Base-by-base conservation (phyloP, 2,113 vertebrate genomes). In the Corvus moneduloides region DNA sequence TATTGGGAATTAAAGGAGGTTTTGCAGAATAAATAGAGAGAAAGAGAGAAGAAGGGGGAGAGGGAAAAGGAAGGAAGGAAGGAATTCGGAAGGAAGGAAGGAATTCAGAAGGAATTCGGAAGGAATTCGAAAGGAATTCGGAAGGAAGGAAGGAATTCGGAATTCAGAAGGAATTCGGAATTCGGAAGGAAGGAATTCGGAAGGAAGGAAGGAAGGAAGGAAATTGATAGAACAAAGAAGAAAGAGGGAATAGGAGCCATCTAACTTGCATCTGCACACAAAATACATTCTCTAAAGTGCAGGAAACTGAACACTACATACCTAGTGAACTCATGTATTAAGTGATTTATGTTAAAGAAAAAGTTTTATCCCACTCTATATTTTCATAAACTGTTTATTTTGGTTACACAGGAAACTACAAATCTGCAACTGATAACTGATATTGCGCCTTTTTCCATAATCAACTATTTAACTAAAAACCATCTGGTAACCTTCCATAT, bases 401-500 rank as follows among this genome's bases (percentile, higher is more conserved):
- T 76, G 14, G 24, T 89, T 92, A 81, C 84, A 49, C 59, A 52
- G 41, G 49, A 83, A 84, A 52, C 27, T 46, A 75, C 49, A 88
- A 92, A 87, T 68, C 39, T 71, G 51, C 39, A 86, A 61, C 14
- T 82, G 74, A 52, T 89, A 91, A 52, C 14, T 75, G 84, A 77
- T 59, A 44, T 35, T 79, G 2, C 6, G 74, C 83, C 18, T n/a
- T 87, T 74, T 63, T 28, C 49, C 24, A 63, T 67, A 81, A 89
- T 87, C 59, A 93, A 58, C 72, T 67, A 48, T 91, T 80, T 94
- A 95, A 68, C 73, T 66, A 90, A 95, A 93, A 91, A 33, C 1
- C 76, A 84, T 76, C 68, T 95, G 82, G 44, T 78, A 86, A 62
- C 3, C 19, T 90, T 66, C 59, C 72, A 91, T 68, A 78, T 56